A percentile compares a stretch with the other conserved stretches of the same genome.
Conservation (phyloP, 2,888 invertebrate genomes). For the Gari tellinella region DNA sequence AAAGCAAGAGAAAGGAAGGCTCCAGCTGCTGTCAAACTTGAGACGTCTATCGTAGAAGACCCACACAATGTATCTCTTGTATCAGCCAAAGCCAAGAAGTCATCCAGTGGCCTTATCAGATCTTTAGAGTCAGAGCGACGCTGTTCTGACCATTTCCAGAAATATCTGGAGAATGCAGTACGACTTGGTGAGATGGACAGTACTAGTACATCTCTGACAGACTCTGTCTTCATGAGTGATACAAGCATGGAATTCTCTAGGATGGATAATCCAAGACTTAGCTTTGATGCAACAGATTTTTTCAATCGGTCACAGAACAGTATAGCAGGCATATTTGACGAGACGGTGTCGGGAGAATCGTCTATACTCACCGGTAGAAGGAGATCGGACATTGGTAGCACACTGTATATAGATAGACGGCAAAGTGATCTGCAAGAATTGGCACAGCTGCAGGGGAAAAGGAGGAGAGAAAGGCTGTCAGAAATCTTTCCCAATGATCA, state of each 20-base stretch:
- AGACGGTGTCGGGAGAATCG: too few relatives aligned
- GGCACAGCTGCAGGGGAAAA: too few relatives aligned
- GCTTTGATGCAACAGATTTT: constrained; percentile 31
- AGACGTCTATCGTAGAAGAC: constrained; percentile 18
- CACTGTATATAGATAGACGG: too few relatives aligned
- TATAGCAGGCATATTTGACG: too few relatives aligned
- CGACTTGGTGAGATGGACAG: constrained; percentile 22
- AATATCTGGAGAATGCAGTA: constrained; percentile 52
- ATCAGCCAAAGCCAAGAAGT: constrained; percentile 19
- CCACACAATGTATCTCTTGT: constrained; percentile 23
- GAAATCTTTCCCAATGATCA: constrained; percentile 42
- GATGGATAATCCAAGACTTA: constrained; percentile 11
- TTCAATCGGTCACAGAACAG: constrained; percentile 7
- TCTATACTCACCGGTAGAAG: too few relatives aligned
- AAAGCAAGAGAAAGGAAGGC: constrained; percentile 5
- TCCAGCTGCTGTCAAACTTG: neutral
- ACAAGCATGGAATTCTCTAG: neutral
- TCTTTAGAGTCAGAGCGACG: constrained; percentile 47
- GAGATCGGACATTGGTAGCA: too few relatives aligned
- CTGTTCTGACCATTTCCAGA: constrained; percentile 52
- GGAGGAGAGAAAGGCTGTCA: constrained; percentile 3
- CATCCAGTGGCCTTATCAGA: constrained; percentile 24
- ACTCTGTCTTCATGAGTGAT: too few relatives aligned
- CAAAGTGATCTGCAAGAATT: too few relatives aligned
- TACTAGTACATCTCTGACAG: neutral